Evolutionary conservation across 2,797 vertebrate species (phyloP).

Genomic region (Sebastes glaucus): DNA sequence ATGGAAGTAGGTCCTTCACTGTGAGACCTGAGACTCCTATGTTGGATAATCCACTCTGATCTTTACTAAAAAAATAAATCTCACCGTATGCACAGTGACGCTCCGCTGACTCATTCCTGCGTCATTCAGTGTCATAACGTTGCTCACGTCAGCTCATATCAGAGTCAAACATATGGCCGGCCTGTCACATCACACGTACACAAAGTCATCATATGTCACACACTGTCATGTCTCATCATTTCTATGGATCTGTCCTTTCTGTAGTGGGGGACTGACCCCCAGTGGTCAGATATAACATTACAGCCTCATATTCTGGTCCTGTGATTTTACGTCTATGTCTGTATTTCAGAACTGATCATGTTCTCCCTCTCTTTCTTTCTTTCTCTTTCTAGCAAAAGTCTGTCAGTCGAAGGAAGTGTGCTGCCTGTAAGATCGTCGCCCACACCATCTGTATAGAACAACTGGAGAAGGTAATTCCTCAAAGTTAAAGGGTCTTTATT

Average conservation of each 20-base stretch:
- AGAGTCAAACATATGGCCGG: neutral
- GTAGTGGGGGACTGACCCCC: neutral
- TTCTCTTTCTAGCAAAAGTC: constrained; percentile 88
- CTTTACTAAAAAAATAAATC: neutral
- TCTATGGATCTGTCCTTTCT: neutral
- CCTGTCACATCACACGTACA: neutral
- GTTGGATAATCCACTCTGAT: neutral
- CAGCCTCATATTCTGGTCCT: neutral
- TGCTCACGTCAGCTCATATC: neutral
- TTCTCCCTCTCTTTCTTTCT: neutral
- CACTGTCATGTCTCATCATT: neutral
- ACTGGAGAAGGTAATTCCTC: constrained; percentile 89
- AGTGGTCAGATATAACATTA: constrained; percentile 9
- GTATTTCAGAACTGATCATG: neutral
- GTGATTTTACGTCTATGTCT: neutral
- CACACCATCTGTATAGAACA: constrained; percentile 93
- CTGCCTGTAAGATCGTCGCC: constrained; percentile 94
- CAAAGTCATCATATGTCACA: neutral
- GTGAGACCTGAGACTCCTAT: neutral
- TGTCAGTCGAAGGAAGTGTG: constrained; percentile 91
- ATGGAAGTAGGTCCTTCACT: too few relatives aligned
- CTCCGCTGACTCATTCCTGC: neutral
- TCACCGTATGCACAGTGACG: neutral
- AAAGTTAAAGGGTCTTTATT: neutral
- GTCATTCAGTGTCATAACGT: neutral